Percentiles rank a stretch among this genome's conserved stretches.
Evolutionary conservation across 2,888 invertebrate species (phyloP).

Genomic region (Autographa gamma): DNA sequence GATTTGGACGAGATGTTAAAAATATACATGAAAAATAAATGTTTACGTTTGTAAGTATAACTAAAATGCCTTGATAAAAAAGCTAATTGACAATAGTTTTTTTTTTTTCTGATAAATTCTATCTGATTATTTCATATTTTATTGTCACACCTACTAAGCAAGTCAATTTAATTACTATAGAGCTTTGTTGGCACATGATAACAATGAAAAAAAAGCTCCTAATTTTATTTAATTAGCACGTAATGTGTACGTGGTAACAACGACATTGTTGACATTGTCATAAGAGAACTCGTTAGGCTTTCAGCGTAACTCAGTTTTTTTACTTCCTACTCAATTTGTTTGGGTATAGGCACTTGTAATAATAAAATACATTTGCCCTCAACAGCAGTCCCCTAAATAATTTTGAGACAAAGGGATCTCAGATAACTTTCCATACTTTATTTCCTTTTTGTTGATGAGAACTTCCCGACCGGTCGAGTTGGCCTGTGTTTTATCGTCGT

Average conservation of each 20-base stretch:
- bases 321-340: neutral
- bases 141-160: neutral
- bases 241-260: neutral
- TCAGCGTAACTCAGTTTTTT: too few species aligned
- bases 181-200: neutral
- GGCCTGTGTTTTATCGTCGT: constrained; percentile 53
- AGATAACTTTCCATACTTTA: constrained; percentile 57
- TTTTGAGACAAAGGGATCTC: constrained; percentile 53
- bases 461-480: constrained; percentile 44
- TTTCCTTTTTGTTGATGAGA: constrained; percentile 57
- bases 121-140: too few species aligned
- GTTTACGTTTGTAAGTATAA: too few species aligned
- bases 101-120: too few species aligned
- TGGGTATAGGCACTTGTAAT: constrained; percentile 27
- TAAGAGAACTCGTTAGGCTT: too few species aligned
- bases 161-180: neutral
- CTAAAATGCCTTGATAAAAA: too few species aligned
- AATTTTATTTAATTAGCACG: constrained; percentile 1
- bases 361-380: constrained; percentile 47
- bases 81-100: too few species aligned
- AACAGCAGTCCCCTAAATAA: constrained; percentile 42
- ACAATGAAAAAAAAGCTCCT: neutral
- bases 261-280: neutral
- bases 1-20: too few species aligned
- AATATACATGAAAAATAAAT: too few species aligned